phyloP scores from a whole-genome alignment of 1,140 invertebrate genomes.

The Elysia chlorotica region DNA sequence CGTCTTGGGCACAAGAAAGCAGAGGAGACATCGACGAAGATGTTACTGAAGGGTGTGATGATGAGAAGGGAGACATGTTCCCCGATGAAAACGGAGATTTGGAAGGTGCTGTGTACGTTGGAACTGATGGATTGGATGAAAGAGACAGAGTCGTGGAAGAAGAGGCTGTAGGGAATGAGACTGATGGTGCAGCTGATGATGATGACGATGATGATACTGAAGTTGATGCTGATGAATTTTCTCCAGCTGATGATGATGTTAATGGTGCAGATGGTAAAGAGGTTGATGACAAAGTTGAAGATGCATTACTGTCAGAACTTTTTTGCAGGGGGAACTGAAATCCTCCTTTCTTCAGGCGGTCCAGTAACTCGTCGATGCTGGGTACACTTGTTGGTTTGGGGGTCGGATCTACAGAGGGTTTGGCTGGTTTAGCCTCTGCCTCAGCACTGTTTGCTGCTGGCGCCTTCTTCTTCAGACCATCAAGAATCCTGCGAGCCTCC shows the following conservation, averaged over 20 bases:
- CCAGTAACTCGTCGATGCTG: conserved; percentile 12
- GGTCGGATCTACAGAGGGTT: no score
- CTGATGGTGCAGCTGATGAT: neutral
- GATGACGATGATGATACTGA: neutral
- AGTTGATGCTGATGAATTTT: neutral
- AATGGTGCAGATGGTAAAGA: conserved; percentile 15
- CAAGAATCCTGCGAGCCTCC: conserved; percentile 14
- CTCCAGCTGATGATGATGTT: neutral
- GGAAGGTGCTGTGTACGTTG: no score
- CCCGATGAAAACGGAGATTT: no score
- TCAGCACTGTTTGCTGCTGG: neutral
- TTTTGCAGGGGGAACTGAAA: conserved; percentile 4
- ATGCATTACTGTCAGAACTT: neutral
- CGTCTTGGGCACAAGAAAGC: no score
- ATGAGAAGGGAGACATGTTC: no score
- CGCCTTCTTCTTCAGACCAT: conserved; percentile 2
- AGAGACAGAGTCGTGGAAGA: neutral
- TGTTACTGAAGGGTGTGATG: no score
- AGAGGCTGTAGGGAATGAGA: neutral
- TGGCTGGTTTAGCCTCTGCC: neutral
- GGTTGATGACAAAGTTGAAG: neutral
- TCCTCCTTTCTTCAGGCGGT: conserved; percentile 20
- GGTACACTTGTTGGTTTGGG: no score
- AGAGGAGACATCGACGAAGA: no score
- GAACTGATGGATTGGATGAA: no score